Percentiles rank a stretch among this genome's conserved stretches.
Conservation (phyloP, 2,113 vertebrate species). For the Clarias gariepinus region DNA sequence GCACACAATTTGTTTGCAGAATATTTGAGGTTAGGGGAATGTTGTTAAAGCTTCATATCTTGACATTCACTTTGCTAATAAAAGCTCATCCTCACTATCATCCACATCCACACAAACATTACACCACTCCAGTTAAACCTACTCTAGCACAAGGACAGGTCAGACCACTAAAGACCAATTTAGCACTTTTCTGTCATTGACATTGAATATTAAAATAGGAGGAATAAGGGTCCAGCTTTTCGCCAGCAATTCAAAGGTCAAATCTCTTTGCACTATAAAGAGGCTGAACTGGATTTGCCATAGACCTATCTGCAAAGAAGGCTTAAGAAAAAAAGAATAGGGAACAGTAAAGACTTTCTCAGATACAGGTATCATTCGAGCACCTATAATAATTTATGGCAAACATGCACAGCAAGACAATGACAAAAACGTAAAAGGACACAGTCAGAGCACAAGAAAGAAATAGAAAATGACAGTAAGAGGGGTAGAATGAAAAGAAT, state of each 20-base stretch:
- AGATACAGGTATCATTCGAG: slow-evolving; percentile 35
- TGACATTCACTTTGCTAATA: slow-evolving; percentile 16
- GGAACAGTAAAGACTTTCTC: background rate
- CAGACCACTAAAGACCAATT: slow-evolving; percentile 33
- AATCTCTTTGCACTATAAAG: slow-evolving; percentile 35
- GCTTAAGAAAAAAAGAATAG: background rate
- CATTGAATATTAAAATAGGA: slow-evolving; percentile 32
- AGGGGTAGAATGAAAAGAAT: background rate
- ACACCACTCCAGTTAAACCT: slow-evolving; percentile 12
- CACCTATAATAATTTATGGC: slow-evolving; percentile 27
- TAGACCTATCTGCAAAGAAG: slow-evolving; percentile 14
- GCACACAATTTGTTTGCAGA: background rate
- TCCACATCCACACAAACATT: background rate
- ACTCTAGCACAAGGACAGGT: slow-evolving; percentile 36
- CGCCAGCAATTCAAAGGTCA: slow-evolving; percentile 37
- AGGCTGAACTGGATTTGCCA: slow-evolving; percentile 27
- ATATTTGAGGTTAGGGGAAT: background rate
- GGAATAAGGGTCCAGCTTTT: slow-evolving; percentile 32
- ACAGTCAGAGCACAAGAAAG: background rate
- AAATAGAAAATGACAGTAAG: background rate
- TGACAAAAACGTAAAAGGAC: slow-evolving; percentile 4
- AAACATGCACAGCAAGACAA: slow-evolving; percentile 19
- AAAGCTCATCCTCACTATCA: background rate
- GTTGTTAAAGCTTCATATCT: background rate
- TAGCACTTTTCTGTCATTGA: slow-evolving; percentile 3